Evolutionary conservation across 2,113 vertebrate genomes (phyloP), one percentile per base, ranked within the genome.

Genomic region (Struthidea cinerea): DNA sequence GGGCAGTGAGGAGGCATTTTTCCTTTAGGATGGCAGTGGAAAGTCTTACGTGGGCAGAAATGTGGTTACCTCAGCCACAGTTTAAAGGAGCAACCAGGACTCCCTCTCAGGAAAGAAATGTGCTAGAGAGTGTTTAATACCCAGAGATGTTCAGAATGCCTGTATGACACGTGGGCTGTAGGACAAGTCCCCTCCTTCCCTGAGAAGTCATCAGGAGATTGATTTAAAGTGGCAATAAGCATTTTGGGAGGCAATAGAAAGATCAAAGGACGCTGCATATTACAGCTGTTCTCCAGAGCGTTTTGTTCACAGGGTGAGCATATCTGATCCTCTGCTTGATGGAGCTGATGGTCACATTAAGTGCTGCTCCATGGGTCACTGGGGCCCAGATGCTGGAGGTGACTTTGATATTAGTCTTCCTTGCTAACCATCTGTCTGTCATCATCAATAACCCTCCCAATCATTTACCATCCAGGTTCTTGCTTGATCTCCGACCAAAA

Each of bases 401-500:
- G n/a, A 64, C 81, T 81, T 69, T 80, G 77, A 28, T 82, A 33
- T 78, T 81, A 70, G 23, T 42, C 56, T 67, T 75, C 56, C 47
- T 85, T 32, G 65, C 39, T 60, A 83, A 73, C 37, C 61, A 76
- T 85, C 75, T 82, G 75, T 53, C 59, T 93, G 89, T 47, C 78
- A 75, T 37, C 70, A 41, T 32, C 47, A 60, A 30, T 90, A 70
- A 61, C 17, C 16, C 81, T 86, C 67, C 37, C 59, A 39, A 35
- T 83, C 55, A 35, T 49, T 88, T 57, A 57, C 32, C 16, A 47
- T 73, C 35, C 42, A 46, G 37, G 15, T 26, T 83, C 50, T 64
- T 84, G 55, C 75, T 96, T 94, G 82, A 85, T 95, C 67, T 95
- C 78, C 1, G 7, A 80, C 63, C 79, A 93, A 85, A 86, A 86